phyloP scores from a whole-genome alignment of 2,888 invertebrate species.

The Euclidia mi region DNA sequence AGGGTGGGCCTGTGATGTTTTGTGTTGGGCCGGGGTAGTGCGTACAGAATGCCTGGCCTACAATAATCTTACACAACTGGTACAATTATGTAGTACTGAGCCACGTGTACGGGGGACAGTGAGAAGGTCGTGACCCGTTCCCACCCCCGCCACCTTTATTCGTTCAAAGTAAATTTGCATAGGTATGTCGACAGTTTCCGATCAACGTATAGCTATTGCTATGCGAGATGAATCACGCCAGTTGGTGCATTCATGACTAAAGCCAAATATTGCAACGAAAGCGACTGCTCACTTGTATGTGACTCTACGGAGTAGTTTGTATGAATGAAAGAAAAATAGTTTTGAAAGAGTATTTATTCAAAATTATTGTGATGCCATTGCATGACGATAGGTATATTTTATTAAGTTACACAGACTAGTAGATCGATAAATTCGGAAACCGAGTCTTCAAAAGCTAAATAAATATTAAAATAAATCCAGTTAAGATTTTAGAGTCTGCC shows the following conservation, averaged over 20 bases:
- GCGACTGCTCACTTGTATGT: neutral
- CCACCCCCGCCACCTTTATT: slow-evolving; percentile 59
- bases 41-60: slow-evolving; percentile 38
- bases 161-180: slow-evolving; percentile 61
- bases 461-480: neutral
- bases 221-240: slow-evolving; percentile 24
- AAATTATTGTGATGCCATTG: too few relatives aligned
- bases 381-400: too few relatives aligned
- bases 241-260: neutral
- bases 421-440: too few relatives aligned
- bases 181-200: slow-evolving; percentile 39
- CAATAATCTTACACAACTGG: slow-evolving; percentile 51
- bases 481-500: neutral
- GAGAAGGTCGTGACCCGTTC: slow-evolving; percentile 62
- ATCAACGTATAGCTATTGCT: slow-evolving; percentile 21
- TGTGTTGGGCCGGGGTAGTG: slow-evolving; percentile 24
- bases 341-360: too few relatives aligned
- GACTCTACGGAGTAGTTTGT: neutral
- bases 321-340: neutral
- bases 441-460: too few relatives aligned
- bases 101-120: slow-evolving; percentile 65
- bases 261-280: neutral
- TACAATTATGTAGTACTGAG: slow-evolving; percentile 54
- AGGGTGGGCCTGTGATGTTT: slow-evolving; percentile 43
- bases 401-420: too few relatives aligned